Evolutionary conservation across 1,140 invertebrate species (phyloP), one percentile per base, ranked within the genome.

Genomic region (Thalassaphorura encarpata): DNA sequence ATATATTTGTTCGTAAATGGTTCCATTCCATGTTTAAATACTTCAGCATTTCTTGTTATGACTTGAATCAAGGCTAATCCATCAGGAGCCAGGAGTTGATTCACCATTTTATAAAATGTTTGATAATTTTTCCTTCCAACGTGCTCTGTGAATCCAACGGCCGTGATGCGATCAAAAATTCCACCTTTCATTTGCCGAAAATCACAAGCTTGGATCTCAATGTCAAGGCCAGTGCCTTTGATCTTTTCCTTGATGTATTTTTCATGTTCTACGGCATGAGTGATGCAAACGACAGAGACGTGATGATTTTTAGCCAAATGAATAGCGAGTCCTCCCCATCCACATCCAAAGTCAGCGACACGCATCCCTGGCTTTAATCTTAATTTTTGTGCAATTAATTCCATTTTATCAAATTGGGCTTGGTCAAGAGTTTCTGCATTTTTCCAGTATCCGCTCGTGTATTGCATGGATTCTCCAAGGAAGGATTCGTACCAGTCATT

Each of bases 381-480:
- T 2, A 70, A 50, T 36, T 60, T 66, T 23, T 61, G 63, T 11
- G 67, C 60, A n/a, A 70, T 57, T n/a, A 60, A 21, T 39, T 70
- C 67, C 56, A 67, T 62, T 46, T 70, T 70, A 41, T 49, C 45
- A n/a, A 58, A 47, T 58, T 70, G 69, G 13, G 68, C 67, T 56
- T 61, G 45, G 1, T 58, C 48, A 15, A 64, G 54, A 42, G 43
- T 57, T 5, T 48, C 54, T 1, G 59, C 58, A n/a, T 52, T 54
- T 26, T 49, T 51, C 54, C 54, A 52, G 23, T 52, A 57, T 1
- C 40, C 49, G 28, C 48, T n/a, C n/a, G n/a, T n/a, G n/a, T n/a
- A n/a, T n/a, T n/a, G n/a, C n/a, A n/a, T n/a, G n/a, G n/a, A n/a
- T n/a, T n/a, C n/a, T n/a, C n/a, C n/a, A n/a, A n/a, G n/a, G n/a